phyloP scores from a whole-genome alignment of 2,113 vertebrate genomes.

The Seriola dumerili region DNA sequence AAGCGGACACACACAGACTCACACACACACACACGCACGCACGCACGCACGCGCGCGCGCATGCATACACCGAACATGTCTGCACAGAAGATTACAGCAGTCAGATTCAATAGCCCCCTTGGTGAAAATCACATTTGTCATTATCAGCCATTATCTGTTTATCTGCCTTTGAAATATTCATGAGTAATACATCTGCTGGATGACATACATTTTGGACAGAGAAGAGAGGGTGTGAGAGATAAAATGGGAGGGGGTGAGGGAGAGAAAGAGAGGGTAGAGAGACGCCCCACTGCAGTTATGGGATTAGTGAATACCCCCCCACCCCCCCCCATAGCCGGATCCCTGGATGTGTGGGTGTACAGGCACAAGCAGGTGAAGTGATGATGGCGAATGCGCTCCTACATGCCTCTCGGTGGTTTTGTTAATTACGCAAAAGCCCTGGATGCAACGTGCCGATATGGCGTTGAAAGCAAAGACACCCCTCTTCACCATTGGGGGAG shows the following conservation, averaged over 20 bases:
- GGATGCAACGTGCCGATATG: slow-evolving; percentile 49
- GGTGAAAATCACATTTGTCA: slow-evolving; percentile 60
- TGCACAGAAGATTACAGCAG: slow-evolving; percentile 41
- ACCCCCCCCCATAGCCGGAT: slow-evolving; percentile 12
- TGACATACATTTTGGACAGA: slow-evolving; percentile 58
- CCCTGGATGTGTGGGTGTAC: slow-evolving; percentile 66
- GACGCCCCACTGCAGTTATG: slow-evolving; percentile 69
- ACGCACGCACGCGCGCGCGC: neutral
- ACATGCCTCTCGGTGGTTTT: slow-evolving; percentile 44
- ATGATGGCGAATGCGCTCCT: slow-evolving; percentile 52
- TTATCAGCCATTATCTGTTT: slow-evolving; percentile 55
- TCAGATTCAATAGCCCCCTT: slow-evolving; percentile 26
- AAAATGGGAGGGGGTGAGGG: neutral
- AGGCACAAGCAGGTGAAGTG: slow-evolving; percentile 59
- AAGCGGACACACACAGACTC: slow-evolving; percentile 8
- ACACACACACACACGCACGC: slow-evolving; percentile 5
- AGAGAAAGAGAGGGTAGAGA: slow-evolving; percentile 1
- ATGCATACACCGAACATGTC: neutral
- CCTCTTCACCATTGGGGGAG: slow-evolving; percentile 25
- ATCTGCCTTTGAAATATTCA: slow-evolving; percentile 64
- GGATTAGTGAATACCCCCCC: slow-evolving; percentile 62
- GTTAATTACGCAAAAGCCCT: slow-evolving; percentile 67
- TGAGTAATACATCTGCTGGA: slow-evolving; percentile 54
- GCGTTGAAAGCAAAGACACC: slow-evolving; percentile 32
- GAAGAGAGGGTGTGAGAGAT: slow-evolving; percentile 17